Percentiles rank a stretch among this genome's conserved stretches.
These are phyloP conservation scores for Dunckerocampus dactyliophorus DNA, from an alignment of 2,113 vertebrate species.

Conservation along the genomic window DNA sequence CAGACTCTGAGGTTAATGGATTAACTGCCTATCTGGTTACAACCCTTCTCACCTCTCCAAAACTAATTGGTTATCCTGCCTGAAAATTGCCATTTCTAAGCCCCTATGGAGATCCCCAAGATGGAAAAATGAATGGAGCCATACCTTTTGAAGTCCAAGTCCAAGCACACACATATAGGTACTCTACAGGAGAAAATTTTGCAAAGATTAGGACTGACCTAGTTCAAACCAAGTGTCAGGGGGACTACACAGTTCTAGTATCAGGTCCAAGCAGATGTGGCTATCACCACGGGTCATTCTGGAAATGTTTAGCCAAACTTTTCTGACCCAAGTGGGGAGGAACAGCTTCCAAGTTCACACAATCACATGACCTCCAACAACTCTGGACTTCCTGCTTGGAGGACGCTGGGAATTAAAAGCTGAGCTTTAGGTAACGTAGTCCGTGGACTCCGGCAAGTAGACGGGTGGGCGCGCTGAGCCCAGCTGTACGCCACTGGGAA, in stretches of 20 bases:
- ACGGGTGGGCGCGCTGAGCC: constrained; percentile 35
- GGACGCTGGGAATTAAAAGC: constrained; percentile 1
- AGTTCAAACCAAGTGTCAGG: constrained; percentile 54
- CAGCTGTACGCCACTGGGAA: constrained; percentile 47
- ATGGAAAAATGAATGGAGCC: constrained; percentile 6
- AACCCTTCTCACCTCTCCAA: constrained; percentile 59
- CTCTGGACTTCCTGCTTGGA: neutral
- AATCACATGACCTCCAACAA: neutral
- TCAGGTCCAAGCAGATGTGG: constrained; percentile 58
- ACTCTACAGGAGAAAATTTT: constrained; percentile 35
- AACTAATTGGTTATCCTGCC: constrained; percentile 55
- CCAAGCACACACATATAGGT: constrained; percentile 11
- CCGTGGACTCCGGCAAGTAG: constrained; percentile 22
- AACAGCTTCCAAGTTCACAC: neutral
- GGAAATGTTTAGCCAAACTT: constrained; percentile 26
- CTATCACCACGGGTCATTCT: constrained; percentile 23
- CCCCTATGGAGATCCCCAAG: neutral
- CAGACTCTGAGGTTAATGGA: constrained; percentile 18
- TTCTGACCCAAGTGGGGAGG: constrained; percentile 15
- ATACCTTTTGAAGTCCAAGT: neutral
- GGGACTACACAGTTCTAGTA: constrained; percentile 31
- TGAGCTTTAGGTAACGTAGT: constrained; percentile 11
- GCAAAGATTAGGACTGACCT: constrained; percentile 19
- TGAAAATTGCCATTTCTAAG: constrained; percentile 43
- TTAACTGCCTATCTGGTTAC: constrained; percentile 66